These are phyloP conservation scores for Larimichthys polyactis DNA, from an alignment of 2,113 vertebrate genomes.

Conservation along the genomic window DNA sequence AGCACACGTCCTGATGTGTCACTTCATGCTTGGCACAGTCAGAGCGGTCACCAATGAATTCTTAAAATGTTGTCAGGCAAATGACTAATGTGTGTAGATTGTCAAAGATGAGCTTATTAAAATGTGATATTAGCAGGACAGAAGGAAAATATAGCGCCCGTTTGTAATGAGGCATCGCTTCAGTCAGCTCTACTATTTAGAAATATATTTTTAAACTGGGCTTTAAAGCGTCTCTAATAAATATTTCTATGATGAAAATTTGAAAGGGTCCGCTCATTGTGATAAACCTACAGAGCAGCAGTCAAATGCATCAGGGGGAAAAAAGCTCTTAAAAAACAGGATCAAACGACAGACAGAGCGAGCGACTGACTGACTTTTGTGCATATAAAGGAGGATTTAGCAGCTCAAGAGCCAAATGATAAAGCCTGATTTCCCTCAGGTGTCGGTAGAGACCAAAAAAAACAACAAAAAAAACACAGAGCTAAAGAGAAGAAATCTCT, in stretches of 20 bases:
- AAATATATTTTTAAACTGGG: neutral
- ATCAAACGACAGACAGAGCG: no score
- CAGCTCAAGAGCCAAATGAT: no score
- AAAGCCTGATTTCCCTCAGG: no score
- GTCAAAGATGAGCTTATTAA: neutral
- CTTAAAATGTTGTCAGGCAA: slow-evolving; percentile 36
- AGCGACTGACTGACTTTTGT: no score
- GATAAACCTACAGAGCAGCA: neutral
- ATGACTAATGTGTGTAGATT: neutral
- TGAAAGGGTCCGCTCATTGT: neutral
- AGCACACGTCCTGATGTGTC: slow-evolving; percentile 24
- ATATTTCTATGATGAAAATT: neutral
- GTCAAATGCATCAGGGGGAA: no score
- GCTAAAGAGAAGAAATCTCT: no score
- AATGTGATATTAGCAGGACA: neutral
- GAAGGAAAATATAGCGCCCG: neutral
- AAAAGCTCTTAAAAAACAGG: no score
- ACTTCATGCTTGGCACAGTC: neutral
- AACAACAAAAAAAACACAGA: no score
- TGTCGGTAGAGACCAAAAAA: no score
- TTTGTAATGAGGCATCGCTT: neutral
- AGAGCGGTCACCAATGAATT: slow-evolving; percentile 8
- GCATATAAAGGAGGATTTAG: no score
- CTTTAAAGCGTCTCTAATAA: neutral
- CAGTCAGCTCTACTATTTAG: neutral